phyloP scores from a whole-genome alignment of 2,797 vertebrate species.

The Anas bernieri region DNA sequence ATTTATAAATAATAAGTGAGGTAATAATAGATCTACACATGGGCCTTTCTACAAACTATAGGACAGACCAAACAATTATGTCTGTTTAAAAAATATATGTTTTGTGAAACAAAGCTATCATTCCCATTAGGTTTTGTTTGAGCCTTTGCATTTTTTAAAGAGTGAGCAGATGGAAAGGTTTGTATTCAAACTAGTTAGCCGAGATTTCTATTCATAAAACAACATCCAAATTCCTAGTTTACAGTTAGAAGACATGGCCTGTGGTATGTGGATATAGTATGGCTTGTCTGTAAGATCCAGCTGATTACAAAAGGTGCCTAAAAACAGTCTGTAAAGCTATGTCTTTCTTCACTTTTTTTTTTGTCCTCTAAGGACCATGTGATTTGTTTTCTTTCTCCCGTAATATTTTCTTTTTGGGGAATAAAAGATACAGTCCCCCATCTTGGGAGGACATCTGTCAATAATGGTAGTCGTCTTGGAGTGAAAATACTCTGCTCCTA shows the following conservation, averaged over 20 bases:
- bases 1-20: neutral
- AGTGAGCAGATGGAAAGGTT: neutral
- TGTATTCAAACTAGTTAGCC: neutral
- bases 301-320: too few species aligned
- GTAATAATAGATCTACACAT: neutral
- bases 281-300: too few species aligned
- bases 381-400: neutral
- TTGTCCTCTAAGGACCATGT: neutral
- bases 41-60: neutral
- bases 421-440: neutral
- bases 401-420: neutral
- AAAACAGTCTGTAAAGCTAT: too few species aligned
- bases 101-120: neutral
- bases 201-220: neutral
- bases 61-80: neutral
- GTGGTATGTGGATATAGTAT: too few species aligned
- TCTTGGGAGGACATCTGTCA: neutral
- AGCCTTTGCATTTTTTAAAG: neutral
- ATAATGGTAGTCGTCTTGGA: neutral
- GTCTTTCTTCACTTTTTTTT: neutral
- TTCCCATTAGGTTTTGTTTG: neutral
- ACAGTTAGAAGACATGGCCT: too few species aligned
- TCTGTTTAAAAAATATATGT: neutral
- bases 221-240: neutral
- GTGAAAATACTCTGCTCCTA: neutral